Percentiles rank a stretch among this genome's conserved stretches.
Conservation (phyloP, 1,140 invertebrate species). For the Bombus vancouverensis region DNA sequence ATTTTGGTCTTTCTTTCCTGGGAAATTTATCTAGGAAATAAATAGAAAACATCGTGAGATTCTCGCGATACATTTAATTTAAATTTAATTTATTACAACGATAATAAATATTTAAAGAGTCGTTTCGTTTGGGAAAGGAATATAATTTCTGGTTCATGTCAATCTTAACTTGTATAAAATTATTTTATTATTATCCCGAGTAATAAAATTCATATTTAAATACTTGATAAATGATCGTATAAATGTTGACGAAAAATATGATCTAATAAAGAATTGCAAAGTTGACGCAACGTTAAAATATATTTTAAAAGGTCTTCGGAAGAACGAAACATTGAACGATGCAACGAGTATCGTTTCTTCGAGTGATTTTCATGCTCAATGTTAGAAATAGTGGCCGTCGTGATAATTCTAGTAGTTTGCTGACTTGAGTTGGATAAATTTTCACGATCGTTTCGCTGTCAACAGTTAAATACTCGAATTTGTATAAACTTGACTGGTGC, state of each 20-base stretch:
- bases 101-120: neutral
- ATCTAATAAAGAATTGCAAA: too few species aligned
- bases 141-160: neutral
- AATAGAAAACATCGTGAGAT: neutral
- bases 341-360: too few species aligned
- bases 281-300: too few species aligned
- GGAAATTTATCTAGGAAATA: neutral
- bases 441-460: neutral
- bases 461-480: neutral
- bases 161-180: neutral
- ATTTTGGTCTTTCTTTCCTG: neutral
- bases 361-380: too few species aligned
- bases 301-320: too few species aligned
- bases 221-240: neutral
- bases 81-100: neutral
- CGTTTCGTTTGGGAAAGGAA: neutral
- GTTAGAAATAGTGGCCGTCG: too few species aligned
- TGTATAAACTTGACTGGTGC: slow-evolving; percentile 14
- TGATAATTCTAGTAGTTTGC: too few species aligned
- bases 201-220: neutral
- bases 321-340: too few species aligned
- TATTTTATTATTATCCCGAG: neutral
- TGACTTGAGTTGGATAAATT: neutral
- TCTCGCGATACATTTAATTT: neutral
- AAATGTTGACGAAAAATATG: too few species aligned